phyloP scores from a whole-genome alignment of 2,888 invertebrate genomes.

The Lacanobia oleracea region DNA sequence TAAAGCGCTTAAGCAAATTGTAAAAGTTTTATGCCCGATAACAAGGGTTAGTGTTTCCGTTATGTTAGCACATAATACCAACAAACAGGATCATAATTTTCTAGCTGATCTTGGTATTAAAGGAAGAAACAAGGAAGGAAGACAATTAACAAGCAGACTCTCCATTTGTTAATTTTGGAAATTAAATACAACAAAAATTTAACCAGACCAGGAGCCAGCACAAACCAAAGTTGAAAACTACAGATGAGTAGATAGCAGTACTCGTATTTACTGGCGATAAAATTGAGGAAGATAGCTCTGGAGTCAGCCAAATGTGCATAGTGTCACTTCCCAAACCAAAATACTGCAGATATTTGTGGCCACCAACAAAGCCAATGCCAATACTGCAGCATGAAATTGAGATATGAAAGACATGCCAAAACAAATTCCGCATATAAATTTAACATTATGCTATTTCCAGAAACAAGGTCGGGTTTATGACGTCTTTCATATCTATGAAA shows the following conservation, averaged over 20 bases:
- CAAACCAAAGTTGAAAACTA: background rate
- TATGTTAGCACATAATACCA: slow-evolving; percentile 27
- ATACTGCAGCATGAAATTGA: slow-evolving; percentile 42
- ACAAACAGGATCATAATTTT: slow-evolving; percentile 48
- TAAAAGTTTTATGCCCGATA: slow-evolving; percentile 60
- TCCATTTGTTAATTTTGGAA: background rate
- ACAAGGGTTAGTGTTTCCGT: slow-evolving; percentile 46
- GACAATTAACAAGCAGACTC: too few species aligned
- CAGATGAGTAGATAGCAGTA: background rate
- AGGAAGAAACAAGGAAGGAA: background rate
- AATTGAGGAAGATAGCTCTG: background rate
- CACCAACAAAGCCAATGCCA: slow-evolving; percentile 38
- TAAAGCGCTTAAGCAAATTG: slow-evolving; percentile 65
- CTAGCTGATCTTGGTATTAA: slow-evolving; percentile 32
- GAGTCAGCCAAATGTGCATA: background rate
- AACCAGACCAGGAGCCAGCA: background rate
- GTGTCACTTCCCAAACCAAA: slow-evolving; percentile 6
- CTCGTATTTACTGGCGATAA: background rate
- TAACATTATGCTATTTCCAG: slow-evolving; percentile 50
- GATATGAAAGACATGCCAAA: slow-evolving; percentile 54
- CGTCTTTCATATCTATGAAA: slow-evolving; percentile 55
- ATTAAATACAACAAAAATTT: background rate
- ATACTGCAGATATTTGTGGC: slow-evolving; percentile 36
- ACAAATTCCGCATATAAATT: slow-evolving; percentile 48
- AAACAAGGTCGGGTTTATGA: slow-evolving; percentile 52